Conservation (phyloP, 1,140 invertebrate genomes). For the Drosophila willistoni region DNA sequence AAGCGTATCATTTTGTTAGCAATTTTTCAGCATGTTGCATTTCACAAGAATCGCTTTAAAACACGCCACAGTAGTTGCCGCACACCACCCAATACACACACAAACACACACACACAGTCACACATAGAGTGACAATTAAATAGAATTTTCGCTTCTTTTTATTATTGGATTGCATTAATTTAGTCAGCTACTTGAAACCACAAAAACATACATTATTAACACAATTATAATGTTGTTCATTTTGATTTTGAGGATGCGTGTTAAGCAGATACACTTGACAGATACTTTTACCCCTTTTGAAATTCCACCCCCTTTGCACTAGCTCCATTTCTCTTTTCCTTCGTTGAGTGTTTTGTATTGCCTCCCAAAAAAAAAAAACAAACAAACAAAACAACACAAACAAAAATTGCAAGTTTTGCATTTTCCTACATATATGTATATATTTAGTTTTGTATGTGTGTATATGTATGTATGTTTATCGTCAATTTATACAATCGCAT, state of each 20-base stretch:
- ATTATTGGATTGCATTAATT: not conserved
- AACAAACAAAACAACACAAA: not conserved
- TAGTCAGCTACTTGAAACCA: slow-evolving; percentile 35
- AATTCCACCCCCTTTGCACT: not conserved
- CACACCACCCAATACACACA: not conserved
- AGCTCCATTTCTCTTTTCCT: not conserved
- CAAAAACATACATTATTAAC: slow-evolving; percentile 48
- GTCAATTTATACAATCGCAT: slow-evolving; percentile 76
- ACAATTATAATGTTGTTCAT: slow-evolving; percentile 71
- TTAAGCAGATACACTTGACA: slow-evolving; percentile 66
- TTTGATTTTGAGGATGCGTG: slow-evolving; percentile 72
- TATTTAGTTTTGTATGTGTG: slow-evolving; percentile 1
- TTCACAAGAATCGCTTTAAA: slow-evolving; percentile 66
- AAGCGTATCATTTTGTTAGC: slow-evolving; percentile 81
- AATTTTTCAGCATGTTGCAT: slow-evolving; percentile 78
- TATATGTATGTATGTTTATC: slow-evolving; percentile 64
- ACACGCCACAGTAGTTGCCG: slow-evolving; percentile 50
- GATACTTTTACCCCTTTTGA: not conserved
- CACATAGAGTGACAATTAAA: slow-evolving; percentile 5
- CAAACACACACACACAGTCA: slow-evolving; percentile 15
- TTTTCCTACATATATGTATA: slow-evolving; percentile 30
- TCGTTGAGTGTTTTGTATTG: not conserved
- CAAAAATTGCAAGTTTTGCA: slow-evolving; percentile 60
- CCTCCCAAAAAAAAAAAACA: not conserved
- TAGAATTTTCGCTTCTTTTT: not conserved